Percentiles rank a stretch among this genome's conserved stretches.
phyloP scores from a whole-genome alignment of 2,113 vertebrate species.

The Rhodinocichla rosea region DNA sequence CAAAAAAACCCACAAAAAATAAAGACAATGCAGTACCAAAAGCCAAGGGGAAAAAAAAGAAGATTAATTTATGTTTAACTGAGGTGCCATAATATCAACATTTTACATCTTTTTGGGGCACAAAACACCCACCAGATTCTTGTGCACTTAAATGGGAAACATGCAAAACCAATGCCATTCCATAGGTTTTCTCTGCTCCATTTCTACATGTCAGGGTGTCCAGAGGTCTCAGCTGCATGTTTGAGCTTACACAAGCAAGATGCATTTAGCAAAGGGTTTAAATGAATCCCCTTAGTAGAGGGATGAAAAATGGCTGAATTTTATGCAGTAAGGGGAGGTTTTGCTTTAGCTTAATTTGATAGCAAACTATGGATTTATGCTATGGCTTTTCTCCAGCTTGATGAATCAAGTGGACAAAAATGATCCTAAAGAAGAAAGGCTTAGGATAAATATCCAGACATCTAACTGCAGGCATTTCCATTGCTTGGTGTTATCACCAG shows the following conservation, averaged over 20 bases:
- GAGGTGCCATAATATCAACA: conserved; percentile 34
- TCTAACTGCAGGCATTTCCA: neutral
- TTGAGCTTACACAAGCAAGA: neutral
- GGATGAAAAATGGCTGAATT: neutral
- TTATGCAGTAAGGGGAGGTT: neutral
- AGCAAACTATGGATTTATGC: neutral
- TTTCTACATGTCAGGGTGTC: neutral
- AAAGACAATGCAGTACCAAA: neutral
- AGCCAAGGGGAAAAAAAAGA: neutral
- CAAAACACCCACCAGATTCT: neutral
- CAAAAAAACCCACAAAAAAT: neutral
- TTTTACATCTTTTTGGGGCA: neutral
- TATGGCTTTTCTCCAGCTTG: neutral
- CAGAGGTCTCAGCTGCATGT: neutral
- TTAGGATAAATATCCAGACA: neutral
- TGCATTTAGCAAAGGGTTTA: neutral
- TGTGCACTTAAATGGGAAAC: neutral
- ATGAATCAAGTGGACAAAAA: neutral
- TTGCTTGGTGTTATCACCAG: neutral
- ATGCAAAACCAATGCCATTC: neutral
- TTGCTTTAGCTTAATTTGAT: neutral
- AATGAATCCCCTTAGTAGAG: neutral
- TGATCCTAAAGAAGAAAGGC: neutral
- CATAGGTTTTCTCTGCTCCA: neutral
- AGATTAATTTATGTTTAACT: conserved; percentile 16